Base-by-base conservation (phyloP, 2,113 vertebrate genomes). In the Rana temporaria region DNA sequence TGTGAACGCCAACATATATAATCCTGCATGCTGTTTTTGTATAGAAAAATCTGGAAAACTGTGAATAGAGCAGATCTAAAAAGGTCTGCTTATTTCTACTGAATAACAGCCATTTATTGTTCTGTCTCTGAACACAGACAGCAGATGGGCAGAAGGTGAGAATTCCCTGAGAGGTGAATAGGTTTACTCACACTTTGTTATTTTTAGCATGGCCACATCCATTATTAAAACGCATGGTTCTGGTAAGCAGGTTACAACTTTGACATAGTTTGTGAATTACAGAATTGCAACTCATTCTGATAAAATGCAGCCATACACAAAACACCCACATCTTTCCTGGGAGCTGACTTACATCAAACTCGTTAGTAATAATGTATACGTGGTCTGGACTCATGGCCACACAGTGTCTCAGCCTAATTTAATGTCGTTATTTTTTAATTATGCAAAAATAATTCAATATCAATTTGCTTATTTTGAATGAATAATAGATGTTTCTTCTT, bases 181-280 rank as follows among this genome's bases (percentile, higher is more conserved):
- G 24, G 70, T 74, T 60, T 74, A 7, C 26, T 15, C 18, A 6
- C 26, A 60, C n/a, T 60, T 20, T 60, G 71, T 60, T 74, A 74
- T 74, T 74, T 74, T 74, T 74, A 74, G 71, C 19, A n/a, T 2
- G 16, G 55, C 60, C 30, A 60, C 71, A 74, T 60, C 30, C 30
- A 34, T 60, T 74, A 74, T 20, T 59, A 73, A 60, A 32, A 20
- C 55, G 38, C 71, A 73, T 20, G 12, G 18, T n/a, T 63, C 38
- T 52, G 17, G 52, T 72, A n/a, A 48, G 53, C 56, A 18, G 30
- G 2, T 56, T 12, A 6, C 12, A 72, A 16, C n/a, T 15, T 18
- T 4, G 14, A 57, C 22, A 57, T 32, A 56, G 48, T 32, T 72
- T 72, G 22, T 30, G 52, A 57, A 24, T 56, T 30, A 57, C 17